Percentiles rank a stretch among this genome's conserved stretches.
Evolutionary conservation across 2,888 invertebrate genomes (phyloP).

Genomic region (Hirtodrosophila confusa): DNA sequence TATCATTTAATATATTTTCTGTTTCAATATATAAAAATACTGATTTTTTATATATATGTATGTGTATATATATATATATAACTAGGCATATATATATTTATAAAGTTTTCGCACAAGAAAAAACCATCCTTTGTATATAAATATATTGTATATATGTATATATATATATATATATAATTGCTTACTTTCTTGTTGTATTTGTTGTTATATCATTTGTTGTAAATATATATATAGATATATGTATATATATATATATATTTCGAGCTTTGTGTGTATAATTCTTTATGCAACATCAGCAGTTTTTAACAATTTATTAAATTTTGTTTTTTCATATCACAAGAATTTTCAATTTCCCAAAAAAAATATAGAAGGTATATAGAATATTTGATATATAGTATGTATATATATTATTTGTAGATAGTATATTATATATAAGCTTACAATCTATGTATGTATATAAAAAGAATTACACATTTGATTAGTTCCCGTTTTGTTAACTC

Average conservation of each 20-base stretch:
- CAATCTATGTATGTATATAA: conserved; percentile 25
- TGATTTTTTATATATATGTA: conserved; percentile 49
- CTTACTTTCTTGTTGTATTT: conserved; percentile 15
- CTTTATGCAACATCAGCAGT: conserved; percentile 51
- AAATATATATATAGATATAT: conserved; percentile 17
- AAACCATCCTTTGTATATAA: conserved; percentile 67
- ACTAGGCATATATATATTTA: conserved; percentile 9
- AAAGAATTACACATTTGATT: conserved; percentile 65
- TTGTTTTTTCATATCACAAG: conserved; percentile 77
- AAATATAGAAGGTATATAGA: conserved; percentile 34
- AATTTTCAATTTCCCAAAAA: conserved; percentile 77
- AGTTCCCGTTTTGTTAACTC: conserved; percentile 61
- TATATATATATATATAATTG: conserved; percentile 41
- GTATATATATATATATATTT: conserved; percentile 11
- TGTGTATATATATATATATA: conserved; percentile 12
- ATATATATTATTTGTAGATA: conserved; percentile 13
- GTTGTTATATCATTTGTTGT: conserved; percentile 34
- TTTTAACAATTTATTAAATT: conserved; percentile 75
- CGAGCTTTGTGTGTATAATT: conserved; percentile 23
- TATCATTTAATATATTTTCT: conserved; percentile 23
- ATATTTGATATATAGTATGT: conserved; percentile 14
- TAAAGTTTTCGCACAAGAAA: conserved; percentile 51
- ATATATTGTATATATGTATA: conserved; percentile 71
- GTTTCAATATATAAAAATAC: conserved; percentile 70
- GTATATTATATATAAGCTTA: conserved; percentile 12